Evolutionary conservation across 1,140 invertebrate species (phyloP).

Genomic region (Pseudomyrmex pallidus): DNA sequence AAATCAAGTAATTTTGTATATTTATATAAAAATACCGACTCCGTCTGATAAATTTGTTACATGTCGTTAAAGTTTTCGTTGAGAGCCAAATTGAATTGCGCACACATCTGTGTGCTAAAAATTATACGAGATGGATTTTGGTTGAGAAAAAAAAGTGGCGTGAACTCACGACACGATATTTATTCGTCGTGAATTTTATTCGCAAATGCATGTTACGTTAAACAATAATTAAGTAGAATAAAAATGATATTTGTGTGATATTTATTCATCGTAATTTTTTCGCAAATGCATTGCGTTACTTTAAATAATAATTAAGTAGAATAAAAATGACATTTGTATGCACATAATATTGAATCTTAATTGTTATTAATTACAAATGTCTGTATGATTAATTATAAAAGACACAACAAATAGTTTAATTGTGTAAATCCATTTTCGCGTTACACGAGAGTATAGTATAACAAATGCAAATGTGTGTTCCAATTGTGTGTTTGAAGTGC

Average conservation of each 20-base stretch:
- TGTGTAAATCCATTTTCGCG: slow-evolving; percentile 25
- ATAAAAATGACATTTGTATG: background rate
- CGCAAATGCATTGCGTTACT: background rate
- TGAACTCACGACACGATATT: background rate
- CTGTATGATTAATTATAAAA: slow-evolving; percentile 34
- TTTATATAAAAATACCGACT: background rate
- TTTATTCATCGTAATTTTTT: slow-evolving; percentile 10
- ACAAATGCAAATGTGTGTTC: background rate
- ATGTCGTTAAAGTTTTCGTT: background rate
- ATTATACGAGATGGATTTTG: slow-evolving; percentile 6
- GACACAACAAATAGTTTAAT: background rate
- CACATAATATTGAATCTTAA: background rate
- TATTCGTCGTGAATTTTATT: slow-evolving; percentile 3
- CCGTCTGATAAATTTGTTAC: background rate
- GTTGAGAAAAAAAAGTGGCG: too few relatives aligned
- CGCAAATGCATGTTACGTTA: background rate
- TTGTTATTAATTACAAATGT: background rate
- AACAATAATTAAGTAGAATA: slow-evolving; percentile 6
- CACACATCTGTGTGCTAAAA: background rate
- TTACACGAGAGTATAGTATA: background rate
- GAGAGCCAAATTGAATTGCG: background rate
- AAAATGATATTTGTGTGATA: background rate
- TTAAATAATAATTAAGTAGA: background rate
- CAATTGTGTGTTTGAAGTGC: background rate
- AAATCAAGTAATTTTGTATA: slow-evolving; percentile 10